Conservation (phyloP, 2,888 invertebrate genomes). For the Sepioteuthis lessoniana region DNA sequence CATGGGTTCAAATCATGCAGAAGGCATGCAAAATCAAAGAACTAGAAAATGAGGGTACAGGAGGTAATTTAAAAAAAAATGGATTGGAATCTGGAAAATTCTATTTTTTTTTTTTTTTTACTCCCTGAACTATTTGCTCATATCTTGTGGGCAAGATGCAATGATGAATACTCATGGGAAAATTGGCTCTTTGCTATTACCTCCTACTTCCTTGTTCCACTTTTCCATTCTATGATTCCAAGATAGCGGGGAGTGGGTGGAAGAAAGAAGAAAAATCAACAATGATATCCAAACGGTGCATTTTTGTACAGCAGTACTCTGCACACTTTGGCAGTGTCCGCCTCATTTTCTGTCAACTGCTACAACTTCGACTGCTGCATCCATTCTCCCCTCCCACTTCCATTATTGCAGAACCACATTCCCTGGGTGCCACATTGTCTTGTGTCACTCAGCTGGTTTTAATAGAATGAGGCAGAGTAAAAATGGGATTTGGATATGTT, state of each 20-base stretch:
- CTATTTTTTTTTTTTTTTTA: too few species aligned
- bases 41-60: background rate
- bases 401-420: background rate
- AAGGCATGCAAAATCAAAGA: background rate
- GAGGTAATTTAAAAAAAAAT: background rate
- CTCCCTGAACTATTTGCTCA: background rate
- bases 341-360: slow-evolving; percentile 8
- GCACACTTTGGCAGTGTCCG: background rate
- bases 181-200: background rate
- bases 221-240: background rate
- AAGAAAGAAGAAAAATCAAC: background rate
- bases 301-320: background rate
- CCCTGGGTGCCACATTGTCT: background rate
- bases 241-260: background rate
- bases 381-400: background rate
- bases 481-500: too few species aligned
- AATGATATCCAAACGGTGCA: background rate
- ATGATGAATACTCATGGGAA: background rate
- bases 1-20: background rate
- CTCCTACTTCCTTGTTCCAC: background rate
- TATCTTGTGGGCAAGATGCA: background rate
- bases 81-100: background rate
- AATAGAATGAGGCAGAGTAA: too few species aligned
- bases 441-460: background rate
- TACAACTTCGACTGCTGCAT: background rate